These are phyloP conservation scores for Drosophila siamana DNA, from an alignment of 2,888 invertebrate genomes.

Conservation along the genomic window DNA sequence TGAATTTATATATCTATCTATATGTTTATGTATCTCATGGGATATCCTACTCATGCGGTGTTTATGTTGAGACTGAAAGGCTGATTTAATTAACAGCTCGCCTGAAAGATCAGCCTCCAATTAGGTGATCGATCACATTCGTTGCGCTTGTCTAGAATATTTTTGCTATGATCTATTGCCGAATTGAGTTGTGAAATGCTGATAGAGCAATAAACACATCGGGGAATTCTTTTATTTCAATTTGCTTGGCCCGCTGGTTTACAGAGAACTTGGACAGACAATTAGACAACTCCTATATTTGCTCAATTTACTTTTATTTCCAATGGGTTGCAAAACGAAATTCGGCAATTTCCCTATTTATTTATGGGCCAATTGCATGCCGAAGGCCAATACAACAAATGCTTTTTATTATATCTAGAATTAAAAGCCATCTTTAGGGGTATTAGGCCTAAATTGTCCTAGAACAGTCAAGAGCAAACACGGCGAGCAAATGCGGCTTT, in stretches of 20 bases:
- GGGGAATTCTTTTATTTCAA: not conserved
- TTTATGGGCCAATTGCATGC: too few species aligned
- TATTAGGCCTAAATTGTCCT: too few species aligned
- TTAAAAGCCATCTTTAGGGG: not conserved
- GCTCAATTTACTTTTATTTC: too few species aligned
- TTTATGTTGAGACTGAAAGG: slow-evolving; percentile 39
- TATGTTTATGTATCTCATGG: slow-evolving; percentile 32
- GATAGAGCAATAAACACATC: not conserved
- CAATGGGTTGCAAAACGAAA: too few species aligned
- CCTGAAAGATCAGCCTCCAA: slow-evolving; percentile 56
- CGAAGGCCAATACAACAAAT: too few species aligned
- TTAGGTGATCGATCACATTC: slow-evolving; percentile 63
- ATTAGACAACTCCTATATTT: too few species aligned
- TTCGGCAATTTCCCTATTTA: too few species aligned
- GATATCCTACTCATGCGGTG: slow-evolving; percentile 62
- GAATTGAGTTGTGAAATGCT: not conserved
- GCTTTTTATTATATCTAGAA: too few species aligned
- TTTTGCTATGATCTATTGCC: slow-evolving; percentile 20
- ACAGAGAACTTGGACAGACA: too few species aligned
- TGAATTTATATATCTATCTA: slow-evolving; percentile 13
- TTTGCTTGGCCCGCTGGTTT: not conserved
- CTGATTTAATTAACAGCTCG: slow-evolving; percentile 40
- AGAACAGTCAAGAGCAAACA: too few species aligned
- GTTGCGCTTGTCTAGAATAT: slow-evolving; percentile 36
- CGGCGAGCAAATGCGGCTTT: not conserved